phyloP scores from a whole-genome alignment of 2,797 vertebrate species.

The Sebastes hubbsi region DNA sequence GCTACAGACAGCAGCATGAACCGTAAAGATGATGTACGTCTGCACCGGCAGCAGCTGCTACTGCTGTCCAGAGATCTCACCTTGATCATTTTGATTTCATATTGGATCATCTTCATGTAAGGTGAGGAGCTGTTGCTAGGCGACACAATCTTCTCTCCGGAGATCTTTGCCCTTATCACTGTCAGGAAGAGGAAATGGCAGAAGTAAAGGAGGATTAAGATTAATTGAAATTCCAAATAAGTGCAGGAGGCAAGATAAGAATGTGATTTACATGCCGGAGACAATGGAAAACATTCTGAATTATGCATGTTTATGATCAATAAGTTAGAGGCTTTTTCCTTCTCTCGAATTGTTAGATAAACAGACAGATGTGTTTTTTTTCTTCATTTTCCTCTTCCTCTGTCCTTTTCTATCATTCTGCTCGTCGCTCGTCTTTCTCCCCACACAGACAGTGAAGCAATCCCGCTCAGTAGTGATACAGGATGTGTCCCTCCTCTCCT shows the following conservation, averaged over 20 bases:
- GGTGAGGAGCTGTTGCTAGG: conserved; percentile 85
- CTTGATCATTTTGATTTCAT: conserved; percentile 97
- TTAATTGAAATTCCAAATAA: conserved; percentile 1
- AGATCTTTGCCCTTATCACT: conserved; percentile 93
- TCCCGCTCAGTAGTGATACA: conserved; percentile 69
- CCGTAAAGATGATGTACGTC: not conserved
- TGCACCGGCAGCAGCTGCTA: conserved; percentile 6
- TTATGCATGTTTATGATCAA: not conserved
- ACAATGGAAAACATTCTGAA: conserved; percentile 5
- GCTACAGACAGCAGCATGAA: not conserved
- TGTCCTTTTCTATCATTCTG: not conserved
- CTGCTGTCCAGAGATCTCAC: conserved; percentile 73
- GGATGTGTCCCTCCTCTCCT: conserved; percentile 68
- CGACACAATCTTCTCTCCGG: conserved; percentile 90
- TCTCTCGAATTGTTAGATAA: not conserved
- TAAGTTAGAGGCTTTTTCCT: not conserved
- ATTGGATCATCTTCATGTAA: conserved; percentile 91
- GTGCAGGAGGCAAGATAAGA: not conserved
- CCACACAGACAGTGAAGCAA: conserved; percentile 33
- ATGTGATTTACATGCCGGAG: not conserved
- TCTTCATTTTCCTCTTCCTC: not conserved
- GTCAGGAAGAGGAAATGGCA: conserved; percentile 21
- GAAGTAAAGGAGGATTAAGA: conserved; percentile 23
- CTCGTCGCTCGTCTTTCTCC: conserved; percentile 38
- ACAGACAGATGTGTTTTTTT: not conserved